Evolutionary conservation across 2,113 vertebrate genomes (phyloP).

Genomic region (Scophthalmus maximus): DNA sequence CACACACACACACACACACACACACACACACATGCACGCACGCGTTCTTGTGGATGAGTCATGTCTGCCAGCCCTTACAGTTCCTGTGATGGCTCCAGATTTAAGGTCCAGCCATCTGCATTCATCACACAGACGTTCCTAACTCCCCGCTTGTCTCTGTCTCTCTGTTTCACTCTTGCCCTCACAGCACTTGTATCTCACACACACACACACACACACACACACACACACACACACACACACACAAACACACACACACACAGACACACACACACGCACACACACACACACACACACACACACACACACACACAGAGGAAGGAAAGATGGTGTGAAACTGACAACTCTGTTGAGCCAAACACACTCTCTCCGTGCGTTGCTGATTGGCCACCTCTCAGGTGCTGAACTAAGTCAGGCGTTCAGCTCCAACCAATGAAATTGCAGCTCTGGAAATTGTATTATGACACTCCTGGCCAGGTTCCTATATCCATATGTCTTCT

Average conservation of each 20-base stretch:
- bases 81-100: slow-evolving; percentile 67
- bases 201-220: slow-evolving; percentile 5
- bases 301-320: slow-evolving; percentile 43
- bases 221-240: slow-evolving; percentile 17
- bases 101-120: slow-evolving; percentile 64
- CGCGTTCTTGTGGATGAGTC: slow-evolving; percentile 74
- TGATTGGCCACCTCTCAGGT: slow-evolving; percentile 88
- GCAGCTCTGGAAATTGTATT: slow-evolving; percentile 58
- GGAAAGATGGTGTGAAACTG: slow-evolving; percentile 49
- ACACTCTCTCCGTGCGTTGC: slow-evolving; percentile 84
- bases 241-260: not conserved
- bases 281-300: not conserved
- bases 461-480: slow-evolving; percentile 59
- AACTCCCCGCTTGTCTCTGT: slow-evolving; percentile 6
- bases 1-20: slow-evolving; percentile 36
- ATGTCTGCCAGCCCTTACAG: slow-evolving; percentile 68
- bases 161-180: slow-evolving; percentile 23
- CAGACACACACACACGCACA: slow-evolving; percentile 9
- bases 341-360: slow-evolving; percentile 82
- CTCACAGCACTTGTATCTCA: slow-evolving; percentile 30
- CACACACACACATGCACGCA: slow-evolving; percentile 42
- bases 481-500: slow-evolving; percentile 35
- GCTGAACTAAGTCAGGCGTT: slow-evolving; percentile 65
- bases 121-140: slow-evolving; percentile 56
- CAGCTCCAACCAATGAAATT: slow-evolving; percentile 38